Base-by-base conservation (phyloP, 1,140 invertebrate species). In the Pinna nobilis region DNA sequence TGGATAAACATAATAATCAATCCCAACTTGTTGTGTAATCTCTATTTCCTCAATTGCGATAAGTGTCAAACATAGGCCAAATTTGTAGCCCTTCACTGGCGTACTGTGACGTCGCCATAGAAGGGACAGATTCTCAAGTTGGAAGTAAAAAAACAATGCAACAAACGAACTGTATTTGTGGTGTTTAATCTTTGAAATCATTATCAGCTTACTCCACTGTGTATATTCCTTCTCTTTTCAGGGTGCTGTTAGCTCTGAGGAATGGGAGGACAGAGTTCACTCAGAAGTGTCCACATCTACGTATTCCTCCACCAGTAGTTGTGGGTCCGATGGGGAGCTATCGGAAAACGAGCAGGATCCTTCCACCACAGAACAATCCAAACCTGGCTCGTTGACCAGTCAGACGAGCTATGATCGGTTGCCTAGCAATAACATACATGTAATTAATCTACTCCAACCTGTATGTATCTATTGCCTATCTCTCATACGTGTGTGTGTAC, bases 231-330 rank as follows among this genome's bases (percentile, higher is more conserved):
- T 53, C 15, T 53, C 20, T 23, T 53, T 25, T 11, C 63, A 85
- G 83, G 77, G 70, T 3, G 74, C 79, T 15, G 77, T 84, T 28
- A 86, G 85, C 65, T 85, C 86, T 2, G 86, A 87, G 30, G 82
- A 85, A 53, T 86, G 82, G 81, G 84, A 83, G 32, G 84, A 86
- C 41, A 72, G 81, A 9, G 82, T 87, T 33, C 84, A 85, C 53
- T 84, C 85, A 1, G 86, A 87, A 47, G 79, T 86, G 6, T 79
- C 83, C 0, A 85, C 83, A 9, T 85, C 84, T 0, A 82, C 84
- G 3, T 82, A 82, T 15, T 82, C 83, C 35, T 80, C 82, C 11
- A 81, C 77, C 23, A 82, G 79, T 67, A 70, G 70, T 0, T n/a
- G n/a, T n/a, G n/a, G n/a, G n/a, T 78, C 82, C 6, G 83, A 82